phyloP scores from a whole-genome alignment of 2,113 vertebrate species.

The Pardalotus punctatus region DNA sequence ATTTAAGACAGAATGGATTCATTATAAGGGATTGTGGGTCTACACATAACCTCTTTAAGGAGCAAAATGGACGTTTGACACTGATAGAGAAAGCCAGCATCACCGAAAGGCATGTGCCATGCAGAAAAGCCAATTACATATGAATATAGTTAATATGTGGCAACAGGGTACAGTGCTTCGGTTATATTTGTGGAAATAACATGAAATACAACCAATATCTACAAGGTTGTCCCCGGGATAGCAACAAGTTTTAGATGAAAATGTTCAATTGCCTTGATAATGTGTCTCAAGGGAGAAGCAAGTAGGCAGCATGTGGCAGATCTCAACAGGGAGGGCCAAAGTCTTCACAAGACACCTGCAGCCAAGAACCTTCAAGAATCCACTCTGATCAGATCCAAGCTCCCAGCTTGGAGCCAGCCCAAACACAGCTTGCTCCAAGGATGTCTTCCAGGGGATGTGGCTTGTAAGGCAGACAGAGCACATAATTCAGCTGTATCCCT shows the following conservation, averaged over 20 bases:
- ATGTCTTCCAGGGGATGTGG: not conserved
- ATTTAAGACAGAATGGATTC: not conserved
- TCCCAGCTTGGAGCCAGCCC: not conserved
- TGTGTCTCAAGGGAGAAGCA: not conserved
- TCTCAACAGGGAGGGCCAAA: not conserved
- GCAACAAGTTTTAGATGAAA: not conserved
- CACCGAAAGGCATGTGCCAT: not conserved
- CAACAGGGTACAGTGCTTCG: not conserved
- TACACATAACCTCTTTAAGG: accelerated
- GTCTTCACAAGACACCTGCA: not conserved
- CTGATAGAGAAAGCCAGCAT: not conserved
- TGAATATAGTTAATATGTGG: not conserved
- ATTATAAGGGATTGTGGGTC: accelerated
- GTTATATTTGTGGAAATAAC: not conserved
- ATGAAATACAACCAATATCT: not conserved
- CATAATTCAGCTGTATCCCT: not conserved
- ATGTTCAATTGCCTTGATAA: not conserved
- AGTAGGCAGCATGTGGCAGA: not conserved
- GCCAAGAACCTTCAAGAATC: not conserved
- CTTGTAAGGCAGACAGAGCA: not conserved
- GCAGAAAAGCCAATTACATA: not conserved
- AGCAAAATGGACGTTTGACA: not conserved
- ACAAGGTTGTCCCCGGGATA: not conserved
- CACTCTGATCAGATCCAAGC: not conserved
- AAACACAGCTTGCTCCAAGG: not conserved